phyloP scores from a whole-genome alignment of 64 coral and sea anemone species.

The Astreopora myriophthalma region DNA sequence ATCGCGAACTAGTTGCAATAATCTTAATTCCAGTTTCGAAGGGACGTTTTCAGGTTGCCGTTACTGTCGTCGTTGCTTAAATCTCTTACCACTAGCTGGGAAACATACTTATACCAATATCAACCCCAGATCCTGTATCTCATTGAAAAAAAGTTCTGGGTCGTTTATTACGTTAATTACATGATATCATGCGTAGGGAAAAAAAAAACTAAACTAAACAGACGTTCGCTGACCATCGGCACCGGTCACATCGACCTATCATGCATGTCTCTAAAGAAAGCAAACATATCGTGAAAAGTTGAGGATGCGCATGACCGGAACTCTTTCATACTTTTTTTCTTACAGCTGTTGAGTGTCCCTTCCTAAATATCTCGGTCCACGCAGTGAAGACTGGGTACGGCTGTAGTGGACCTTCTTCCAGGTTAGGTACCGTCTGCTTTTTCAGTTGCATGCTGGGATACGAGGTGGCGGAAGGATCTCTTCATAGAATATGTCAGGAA shows the following conservation, averaged over 20 bases:
- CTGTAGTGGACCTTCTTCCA: constrained; percentile 4
- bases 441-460: constrained; percentile 53
- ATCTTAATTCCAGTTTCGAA: neutral
- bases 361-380: neutral
- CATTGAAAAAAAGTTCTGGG: neutral
- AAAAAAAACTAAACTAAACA: too few species aligned
- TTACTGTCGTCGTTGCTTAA: neutral
- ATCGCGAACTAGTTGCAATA: neutral
- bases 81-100: neutral
- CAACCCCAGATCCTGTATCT: neutral
- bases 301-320: neutral
- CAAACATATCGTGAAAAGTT: neutral
- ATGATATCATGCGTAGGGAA: neutral
- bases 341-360: constrained; percentile 22
- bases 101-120: neutral
- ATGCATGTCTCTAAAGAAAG: neutral
- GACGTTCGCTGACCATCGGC: neutral
- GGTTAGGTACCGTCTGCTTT: constrained; percentile 23
- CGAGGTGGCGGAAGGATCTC: neutral
- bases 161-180: neutral
- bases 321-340: constrained; percentile 3
- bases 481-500: constrained; percentile 30
- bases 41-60: neutral
- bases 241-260: neutral
- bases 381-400: neutral